Base-by-base conservation (phyloP, 2,888 invertebrate genomes). In the Campoplex capitator region DNA sequence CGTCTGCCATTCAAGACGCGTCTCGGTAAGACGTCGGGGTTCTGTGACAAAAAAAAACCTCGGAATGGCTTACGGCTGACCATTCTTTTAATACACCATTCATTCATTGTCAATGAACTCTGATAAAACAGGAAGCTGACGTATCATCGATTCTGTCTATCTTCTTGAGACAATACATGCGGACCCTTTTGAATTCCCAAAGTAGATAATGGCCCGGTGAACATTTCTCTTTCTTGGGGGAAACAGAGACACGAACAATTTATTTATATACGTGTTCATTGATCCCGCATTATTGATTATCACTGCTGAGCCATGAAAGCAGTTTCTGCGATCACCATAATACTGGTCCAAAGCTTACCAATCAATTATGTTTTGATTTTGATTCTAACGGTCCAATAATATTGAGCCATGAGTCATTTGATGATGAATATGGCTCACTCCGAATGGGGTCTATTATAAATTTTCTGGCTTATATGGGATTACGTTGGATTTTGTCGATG, bases 1-100 rank as follows among this genome's bases (percentile, higher is more conserved):
- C 71, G 93, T 94, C 89, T 96, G 95, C 97, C 96, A 96, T 95
- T 97, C 95, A 89, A 96, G 94, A 91, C 96, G 90, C 74, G 94
- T 93, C 85, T 94, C 94, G 65, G 92, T 93, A 83, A 92, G 87
- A 38, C 94, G 91, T 70, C 93, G 91, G 13, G 94, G 94, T 75
- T 94, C 94, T 94, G 88, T 23, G n/a, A 42, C 32, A 68, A 8
- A 16, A 28, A 56, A 78, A 78, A 67, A 65, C 1, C 1, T 13
- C 23, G 23, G 13, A 38, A 8, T 38, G 16, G 51, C 28, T 35
- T n/a, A 73, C 18, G 32, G 18, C 7, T 54, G 38, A 56, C 6
- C 11, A 54, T 2, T 74, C 32, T 67, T 54, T 28, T 13, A 32
- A 35, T 38, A 23, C 23, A 48, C 7, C 35, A 48, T 51, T 35